Base-by-base conservation (phyloP, 2,888 invertebrate genomes). In the Apantesis nais region DNA sequence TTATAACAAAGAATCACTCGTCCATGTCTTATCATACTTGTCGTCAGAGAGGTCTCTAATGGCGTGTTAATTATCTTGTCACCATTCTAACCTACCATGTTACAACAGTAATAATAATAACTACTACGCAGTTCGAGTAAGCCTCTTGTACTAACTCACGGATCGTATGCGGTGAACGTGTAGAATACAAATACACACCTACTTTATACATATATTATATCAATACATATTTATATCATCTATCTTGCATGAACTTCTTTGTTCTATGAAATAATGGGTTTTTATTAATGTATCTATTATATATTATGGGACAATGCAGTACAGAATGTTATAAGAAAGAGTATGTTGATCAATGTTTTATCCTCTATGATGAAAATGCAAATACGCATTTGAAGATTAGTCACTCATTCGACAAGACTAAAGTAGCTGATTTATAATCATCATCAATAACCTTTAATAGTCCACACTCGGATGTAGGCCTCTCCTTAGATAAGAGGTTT, bases 81-180 rank as follows among this genome's bases (percentile, higher is more conserved):
- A 29, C 58, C 14, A 16, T 58, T 58, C 5, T 25, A 25, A 1
- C 12, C 11, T 25, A 55, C 12, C 55, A 12, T n/a, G n/a, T 12
- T 58, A 9, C 22, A 9, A 9, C 48, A 48, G 29, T 19, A 16
- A 48, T 58, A 29, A 9, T n/a, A n/a, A 14, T 16, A 14, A 29
- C 58, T 58, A 58, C 29, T 29, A 58, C 58, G 58, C 58, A 58
- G 58, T 58, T 58, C 14, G 58, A 58, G 58, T 58, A 29, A 58
- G 29, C 12, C 12, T 25, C 55, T 25, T 55, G 58, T 58, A 58
- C 29, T 58, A 58, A 29, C 58, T 55, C 58, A 29, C 25, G 58
- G 58, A 29, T 14, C 58, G 4, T 58, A 29, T 58, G 25, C 14
- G 29, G 29, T 25, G 58, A 29, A 58, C 58, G 58, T 58, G 58